phyloP scores from a whole-genome alignment of 2,888 invertebrate species.

The Apodemia duryi region DNA sequence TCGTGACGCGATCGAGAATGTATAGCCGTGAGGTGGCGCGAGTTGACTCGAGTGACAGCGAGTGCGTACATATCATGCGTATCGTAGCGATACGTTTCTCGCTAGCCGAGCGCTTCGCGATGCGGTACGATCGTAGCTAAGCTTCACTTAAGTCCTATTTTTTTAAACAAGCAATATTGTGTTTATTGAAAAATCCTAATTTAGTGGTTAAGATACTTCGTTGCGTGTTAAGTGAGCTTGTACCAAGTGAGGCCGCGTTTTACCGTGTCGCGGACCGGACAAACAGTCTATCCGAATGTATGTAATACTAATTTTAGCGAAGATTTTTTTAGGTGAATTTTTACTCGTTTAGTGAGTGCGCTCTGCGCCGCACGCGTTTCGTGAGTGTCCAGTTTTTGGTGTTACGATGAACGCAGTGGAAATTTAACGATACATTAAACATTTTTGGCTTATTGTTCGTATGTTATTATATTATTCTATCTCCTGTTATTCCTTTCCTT shows the following conservation, averaged over 20 bases:
- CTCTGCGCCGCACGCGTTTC: constrained; percentile 74
- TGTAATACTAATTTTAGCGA: constrained; percentile 65
- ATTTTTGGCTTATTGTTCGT: constrained; percentile 78
- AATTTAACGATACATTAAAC: constrained; percentile 77
- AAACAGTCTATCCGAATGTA: constrained; percentile 51
- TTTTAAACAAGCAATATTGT: constrained; percentile 3
- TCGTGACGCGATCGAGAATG: constrained; percentile 15
- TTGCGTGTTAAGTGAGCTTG: constrained; percentile 15
- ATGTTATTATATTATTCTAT: constrained; percentile 45
- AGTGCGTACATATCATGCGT: constrained; percentile 15
- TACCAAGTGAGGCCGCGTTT: constrained; percentile 23
- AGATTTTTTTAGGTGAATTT: constrained; percentile 70
- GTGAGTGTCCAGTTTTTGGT: constrained; percentile 69
- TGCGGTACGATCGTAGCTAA: constrained; percentile 20
- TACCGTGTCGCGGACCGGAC: constrained; percentile 29
- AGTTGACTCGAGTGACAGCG: background rate
- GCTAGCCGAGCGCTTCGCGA: constrained; percentile 19
- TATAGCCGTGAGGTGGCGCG: background rate
- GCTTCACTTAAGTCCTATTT: constrained; percentile 12
- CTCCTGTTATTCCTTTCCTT: too few species aligned
- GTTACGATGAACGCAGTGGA: constrained; percentile 73
- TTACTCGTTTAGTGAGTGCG: constrained; percentile 66
- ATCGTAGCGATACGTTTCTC: constrained; percentile 17
- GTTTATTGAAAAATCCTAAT: constrained; percentile 13
- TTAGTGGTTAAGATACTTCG: constrained; percentile 15